A percentile compares a stretch with the other conserved stretches of the same genome.
These are phyloP conservation scores for Chionis minor DNA, from an alignment of 2,113 vertebrate genomes.

Conservation along the genomic window DNA sequence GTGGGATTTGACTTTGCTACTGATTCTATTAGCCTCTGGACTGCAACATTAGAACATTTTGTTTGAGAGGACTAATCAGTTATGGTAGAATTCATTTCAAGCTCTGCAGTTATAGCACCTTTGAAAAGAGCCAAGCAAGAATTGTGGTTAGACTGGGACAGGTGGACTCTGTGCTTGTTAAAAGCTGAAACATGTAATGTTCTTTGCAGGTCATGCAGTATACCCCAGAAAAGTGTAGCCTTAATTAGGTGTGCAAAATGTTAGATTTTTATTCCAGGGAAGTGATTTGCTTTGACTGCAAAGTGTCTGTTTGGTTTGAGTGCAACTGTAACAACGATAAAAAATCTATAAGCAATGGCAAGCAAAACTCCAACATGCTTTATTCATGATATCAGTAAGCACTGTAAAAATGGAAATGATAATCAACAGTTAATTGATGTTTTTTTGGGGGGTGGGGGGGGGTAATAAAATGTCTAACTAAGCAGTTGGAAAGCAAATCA, in stretches of 20 bases:
- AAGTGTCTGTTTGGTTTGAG: background rate
- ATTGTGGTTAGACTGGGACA: background rate
- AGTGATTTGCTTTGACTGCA: background rate
- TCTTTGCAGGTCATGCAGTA: background rate
- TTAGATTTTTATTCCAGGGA: background rate
- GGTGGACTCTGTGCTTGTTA: background rate
- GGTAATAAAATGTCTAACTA: background rate
- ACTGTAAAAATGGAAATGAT: background rate
- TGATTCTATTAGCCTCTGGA: conserved; percentile 64
- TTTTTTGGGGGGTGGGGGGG: background rate
- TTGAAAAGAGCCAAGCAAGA: conserved; percentile 3
- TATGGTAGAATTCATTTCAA: conserved; percentile 58
- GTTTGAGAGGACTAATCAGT: conserved; percentile 62
- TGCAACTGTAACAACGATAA: background rate
- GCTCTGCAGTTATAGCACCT: conserved; percentile 11
- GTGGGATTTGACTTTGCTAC: conserved; percentile 72
- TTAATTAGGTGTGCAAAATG: background rate
- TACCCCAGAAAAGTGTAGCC: background rate
- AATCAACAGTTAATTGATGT: background rate
- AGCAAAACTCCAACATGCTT: background rate
- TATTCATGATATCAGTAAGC: background rate
- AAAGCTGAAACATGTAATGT: background rate
- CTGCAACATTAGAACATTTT: conserved; percentile 59
- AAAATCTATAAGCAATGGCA: background rate
- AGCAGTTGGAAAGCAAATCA: background rate